These are phyloP conservation scores for Catharus bicknelli DNA, from an alignment of 2,113 vertebrate genomes.

Conservation along the genomic window DNA sequence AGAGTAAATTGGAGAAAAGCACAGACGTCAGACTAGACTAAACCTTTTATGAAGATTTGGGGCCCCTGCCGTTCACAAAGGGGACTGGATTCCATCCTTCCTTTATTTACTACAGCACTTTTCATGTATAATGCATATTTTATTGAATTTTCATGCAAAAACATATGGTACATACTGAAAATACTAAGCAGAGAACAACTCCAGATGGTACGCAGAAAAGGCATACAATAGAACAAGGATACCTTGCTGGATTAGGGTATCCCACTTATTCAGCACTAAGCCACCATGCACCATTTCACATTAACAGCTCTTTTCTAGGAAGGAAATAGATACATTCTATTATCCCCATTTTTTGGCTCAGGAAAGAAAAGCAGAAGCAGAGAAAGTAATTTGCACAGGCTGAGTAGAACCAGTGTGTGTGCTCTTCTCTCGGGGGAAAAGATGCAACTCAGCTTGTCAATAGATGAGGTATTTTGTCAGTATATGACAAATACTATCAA, in stretches of 20 bases:
- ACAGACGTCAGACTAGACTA: constrained; percentile 56
- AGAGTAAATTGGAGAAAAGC: constrained; percentile 46
- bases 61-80: constrained; percentile 51
- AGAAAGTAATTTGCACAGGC: neutral
- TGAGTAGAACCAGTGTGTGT: neutral
- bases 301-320: constrained; percentile 47
- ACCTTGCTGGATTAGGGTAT: constrained; percentile 60
- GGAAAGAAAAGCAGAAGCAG: constrained; percentile 1
- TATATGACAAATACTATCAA: constrained; percentile 3
- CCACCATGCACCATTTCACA: constrained; percentile 52
- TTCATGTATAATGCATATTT: constrained; percentile 66
- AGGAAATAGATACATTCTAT: constrained; percentile 57
- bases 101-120: constrained; percentile 64
- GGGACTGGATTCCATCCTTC: constrained; percentile 34
- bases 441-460: neutral
- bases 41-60: constrained; percentile 62
- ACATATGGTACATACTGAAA: constrained; percentile 66
- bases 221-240: constrained; percentile 51
- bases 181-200: constrained; percentile 67
- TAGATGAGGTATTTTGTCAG: constrained; percentile 2
- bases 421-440: neutral
- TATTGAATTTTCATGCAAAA: constrained; percentile 70
- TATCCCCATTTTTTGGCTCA: neutral
- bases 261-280: constrained; percentile 53
- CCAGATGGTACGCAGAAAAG: constrained; percentile 63